phyloP scores from a whole-genome alignment of 1,140 invertebrate genomes.

The Pissodes strobi region DNA sequence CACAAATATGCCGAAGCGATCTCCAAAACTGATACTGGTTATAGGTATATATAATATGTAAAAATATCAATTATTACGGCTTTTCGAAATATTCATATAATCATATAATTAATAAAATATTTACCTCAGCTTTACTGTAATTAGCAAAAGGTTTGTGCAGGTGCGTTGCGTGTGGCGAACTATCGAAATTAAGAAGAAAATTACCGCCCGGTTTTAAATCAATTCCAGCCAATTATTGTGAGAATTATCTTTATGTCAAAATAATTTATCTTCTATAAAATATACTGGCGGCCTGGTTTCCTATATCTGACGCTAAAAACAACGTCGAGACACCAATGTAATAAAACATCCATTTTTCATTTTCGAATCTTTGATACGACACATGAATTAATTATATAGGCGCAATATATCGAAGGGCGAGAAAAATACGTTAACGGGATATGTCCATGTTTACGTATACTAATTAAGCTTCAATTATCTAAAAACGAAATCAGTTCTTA shows the following conservation, averaged over 20 bases:
- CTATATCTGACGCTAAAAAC: neutral
- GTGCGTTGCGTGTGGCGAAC: neutral
- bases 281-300: neutral
- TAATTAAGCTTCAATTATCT: neutral
- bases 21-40: no score
- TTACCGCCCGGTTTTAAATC: neutral
- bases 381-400: constrained; percentile 2
- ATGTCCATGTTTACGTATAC: neutral
- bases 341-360: neutral
- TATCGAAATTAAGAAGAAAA: neutral
- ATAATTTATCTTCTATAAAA: neutral
- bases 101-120: no score
- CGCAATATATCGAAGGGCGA: no score
- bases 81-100: no score
- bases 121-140: no score
- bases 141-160: no score
- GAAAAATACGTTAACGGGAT: no score
- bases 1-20: no score
- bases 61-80: no score
- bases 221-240: neutral
- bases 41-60: no score
- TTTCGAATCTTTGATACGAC: neutral
- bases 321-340: neutral
- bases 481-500: neutral
- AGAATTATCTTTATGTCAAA: neutral